Conservation (phyloP, 2,797 vertebrate genomes). For the Alectoris magna region DNA sequence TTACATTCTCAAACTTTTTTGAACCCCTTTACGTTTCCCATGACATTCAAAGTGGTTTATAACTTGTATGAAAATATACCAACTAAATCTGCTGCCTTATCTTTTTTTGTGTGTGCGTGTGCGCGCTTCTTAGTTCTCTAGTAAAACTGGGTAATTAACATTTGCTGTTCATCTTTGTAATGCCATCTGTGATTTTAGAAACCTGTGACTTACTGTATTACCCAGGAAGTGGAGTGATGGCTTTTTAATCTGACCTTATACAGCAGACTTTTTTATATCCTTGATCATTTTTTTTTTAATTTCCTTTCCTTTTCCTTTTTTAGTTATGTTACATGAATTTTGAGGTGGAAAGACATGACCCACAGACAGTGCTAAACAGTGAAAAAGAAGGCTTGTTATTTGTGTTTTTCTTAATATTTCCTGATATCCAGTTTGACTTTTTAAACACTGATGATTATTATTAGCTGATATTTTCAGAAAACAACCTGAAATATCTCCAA, state of each 20-base stretch:
- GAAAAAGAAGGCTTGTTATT: neutral
- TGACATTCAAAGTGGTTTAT: neutral
- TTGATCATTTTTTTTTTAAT: neutral
- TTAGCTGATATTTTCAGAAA: neutral
- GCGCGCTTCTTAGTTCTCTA: neutral
- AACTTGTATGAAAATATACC: neutral
- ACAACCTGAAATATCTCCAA: neutral
- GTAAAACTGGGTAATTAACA: neutral
- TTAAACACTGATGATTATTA: neutral
- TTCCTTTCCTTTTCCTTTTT: neutral
- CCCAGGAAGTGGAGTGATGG: neutral
- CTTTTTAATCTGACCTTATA: neutral
- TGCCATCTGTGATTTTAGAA: neutral
- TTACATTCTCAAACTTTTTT: neutral
- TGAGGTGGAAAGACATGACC: neutral
- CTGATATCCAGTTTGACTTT: neutral
- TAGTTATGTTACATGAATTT: neutral
- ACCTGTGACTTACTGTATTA: neutral
- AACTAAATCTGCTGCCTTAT: neutral
- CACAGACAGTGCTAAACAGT: neutral
- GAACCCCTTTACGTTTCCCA: neutral
- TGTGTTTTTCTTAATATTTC: neutral
- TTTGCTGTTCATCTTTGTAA: neutral
- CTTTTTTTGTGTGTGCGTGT: neutral
- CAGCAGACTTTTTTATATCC: accelerated